Evolutionary conservation across 2,113 vertebrate species (phyloP), one percentile per base, ranked within the genome.

Genomic region (Pterocles burchelli): DNA sequence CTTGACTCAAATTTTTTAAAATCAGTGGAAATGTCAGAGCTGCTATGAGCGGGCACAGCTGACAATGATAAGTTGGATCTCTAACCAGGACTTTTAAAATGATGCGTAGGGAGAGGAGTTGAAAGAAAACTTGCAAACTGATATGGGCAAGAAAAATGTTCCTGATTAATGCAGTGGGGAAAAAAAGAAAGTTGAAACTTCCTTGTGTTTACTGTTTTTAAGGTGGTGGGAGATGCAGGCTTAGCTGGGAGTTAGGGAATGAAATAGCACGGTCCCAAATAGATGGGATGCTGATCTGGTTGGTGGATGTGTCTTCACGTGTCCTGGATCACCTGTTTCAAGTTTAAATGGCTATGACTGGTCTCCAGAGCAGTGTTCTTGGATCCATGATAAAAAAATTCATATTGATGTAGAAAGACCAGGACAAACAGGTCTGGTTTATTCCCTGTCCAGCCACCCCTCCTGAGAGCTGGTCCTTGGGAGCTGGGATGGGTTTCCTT

Each of bases 1-100:
- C 76, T 20, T 29, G n/a, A n/a, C 17, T 93, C 65, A 74, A 80
- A 90, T 96, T 88, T 96, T 95, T 95, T 80, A 67, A 92, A 75
- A 85, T 90, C 68, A 58, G 34, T 52, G 88, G 57, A 94, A 92
- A 87, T 92, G 85, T 93, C 90, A 94, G 68, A 41, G 88, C 61
- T 11, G 65, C 85, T 95, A 5, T n/a, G 38, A 79, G 36, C 4
- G 1, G 41, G 36, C 21, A 7, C 14, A 46, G 26, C 82, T 94
- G 92, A 77, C 88, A 85, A 3, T 78, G 95, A 95, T 80, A 88
- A 97, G 85, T 77, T 90, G 85, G 59, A 57, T 88, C 76, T 88
- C 76, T 78, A 74, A 80, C 29, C 57, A 90, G 48, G 38, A 86
- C 31, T 81, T 88, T 88, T 81, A 48, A 93, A 77, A 78, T 88